These are phyloP conservation scores for Battus philenor DNA, from an alignment of 1,140 invertebrate genomes.

Conservation along the genomic window DNA sequence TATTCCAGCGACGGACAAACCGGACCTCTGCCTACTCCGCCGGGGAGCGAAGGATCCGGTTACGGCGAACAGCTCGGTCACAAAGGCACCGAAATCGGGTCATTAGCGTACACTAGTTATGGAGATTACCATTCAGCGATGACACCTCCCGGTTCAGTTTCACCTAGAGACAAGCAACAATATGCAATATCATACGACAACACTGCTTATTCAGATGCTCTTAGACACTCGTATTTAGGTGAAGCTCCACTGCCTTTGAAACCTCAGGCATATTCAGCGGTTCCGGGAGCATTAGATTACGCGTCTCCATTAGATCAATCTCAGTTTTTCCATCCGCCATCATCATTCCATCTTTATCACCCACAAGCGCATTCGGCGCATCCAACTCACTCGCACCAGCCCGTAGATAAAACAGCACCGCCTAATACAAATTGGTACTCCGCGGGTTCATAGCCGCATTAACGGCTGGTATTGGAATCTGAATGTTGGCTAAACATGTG, in stretches of 20 bases:
- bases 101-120: constrained; percentile 79
- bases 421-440: constrained; percentile 86
- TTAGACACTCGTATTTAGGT: constrained; percentile 77
- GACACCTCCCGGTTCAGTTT: constrained; percentile 96
- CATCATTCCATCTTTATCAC: constrained; percentile 93
- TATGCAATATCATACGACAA: constrained; percentile 72
- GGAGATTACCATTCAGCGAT: constrained; percentile 93
- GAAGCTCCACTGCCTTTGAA: constrained; percentile 88
- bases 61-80: constrained; percentile 81
- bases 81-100: constrained; percentile 61
- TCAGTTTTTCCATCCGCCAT: constrained; percentile 88
- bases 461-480: constrained; percentile 10
- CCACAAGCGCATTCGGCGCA: constrained; percentile 78
- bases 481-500: constrained; percentile 15
- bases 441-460: constrained; percentile 81
- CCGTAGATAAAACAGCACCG: constrained; percentile 74
- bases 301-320: constrained; percentile 81
- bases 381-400: constrained; percentile 61
- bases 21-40: constrained; percentile 90
- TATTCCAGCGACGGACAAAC: constrained; percentile 77
- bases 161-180: constrained; percentile 91
- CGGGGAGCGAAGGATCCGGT: constrained; percentile 87
- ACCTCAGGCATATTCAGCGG: constrained; percentile 89
- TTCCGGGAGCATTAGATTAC: constrained; percentile 73
- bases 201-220: constrained; percentile 63